These are phyloP conservation scores for Hippoglossus stenolepis DNA, from an alignment of 2,113 vertebrate genomes.

Conservation along the genomic window DNA sequence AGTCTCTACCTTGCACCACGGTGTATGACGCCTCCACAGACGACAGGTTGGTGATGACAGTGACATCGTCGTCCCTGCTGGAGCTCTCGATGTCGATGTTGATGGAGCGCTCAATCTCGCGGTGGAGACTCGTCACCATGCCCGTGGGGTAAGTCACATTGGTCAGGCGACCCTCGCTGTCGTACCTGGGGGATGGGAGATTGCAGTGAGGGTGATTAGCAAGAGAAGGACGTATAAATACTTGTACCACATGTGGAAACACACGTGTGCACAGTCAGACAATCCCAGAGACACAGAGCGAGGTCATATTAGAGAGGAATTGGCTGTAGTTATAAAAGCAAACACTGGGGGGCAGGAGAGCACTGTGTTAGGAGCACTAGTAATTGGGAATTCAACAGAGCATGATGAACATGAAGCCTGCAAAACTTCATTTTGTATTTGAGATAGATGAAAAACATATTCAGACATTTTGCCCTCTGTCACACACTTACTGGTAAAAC, in stretches of 20 bases:
- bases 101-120: slow-evolving; percentile 99
- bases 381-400: background rate
- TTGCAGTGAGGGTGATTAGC: background rate
- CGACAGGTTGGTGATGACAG: slow-evolving; percentile 98
- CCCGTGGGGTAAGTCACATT: slow-evolving; percentile 98
- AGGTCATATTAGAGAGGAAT: background rate
- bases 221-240: background rate
- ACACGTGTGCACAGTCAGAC: background rate
- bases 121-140: slow-evolving; percentile 96
- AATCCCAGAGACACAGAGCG: background rate
- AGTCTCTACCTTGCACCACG: slow-evolving; percentile 93
- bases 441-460: slow-evolving; percentile 16
- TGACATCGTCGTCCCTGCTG: slow-evolving; percentile 97
- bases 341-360: slow-evolving; percentile 72
- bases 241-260: background rate
- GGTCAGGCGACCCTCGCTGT: slow-evolving; percentile 97
- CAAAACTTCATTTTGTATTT: slow-evolving; percentile 23
- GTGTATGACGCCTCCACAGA: slow-evolving; percentile 98
- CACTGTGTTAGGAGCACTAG: background rate
- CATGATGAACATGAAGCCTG: slow-evolving; percentile 12
- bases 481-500: slow-evolving; percentile 97
- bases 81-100: slow-evolving; percentile 99
- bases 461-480: slow-evolving; percentile 6
- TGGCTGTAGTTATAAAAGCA: slow-evolving; percentile 46
- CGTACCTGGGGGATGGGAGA: slow-evolving; percentile 85